Conservation (phyloP, 2,113 vertebrate species). For the Eonycteris spelaea region DNA sequence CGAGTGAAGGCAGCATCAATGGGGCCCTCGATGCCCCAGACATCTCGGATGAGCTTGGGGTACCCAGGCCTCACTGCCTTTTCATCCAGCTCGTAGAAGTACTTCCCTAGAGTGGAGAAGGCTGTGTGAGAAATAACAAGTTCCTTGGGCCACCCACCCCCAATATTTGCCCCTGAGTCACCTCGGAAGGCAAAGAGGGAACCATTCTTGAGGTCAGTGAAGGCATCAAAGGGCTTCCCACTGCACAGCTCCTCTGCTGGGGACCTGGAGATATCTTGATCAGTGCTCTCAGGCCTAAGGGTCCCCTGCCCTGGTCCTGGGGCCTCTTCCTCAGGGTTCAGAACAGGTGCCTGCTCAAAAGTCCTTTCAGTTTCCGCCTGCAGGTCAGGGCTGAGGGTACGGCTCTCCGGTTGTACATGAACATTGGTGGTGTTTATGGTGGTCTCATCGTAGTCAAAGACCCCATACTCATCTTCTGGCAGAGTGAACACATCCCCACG, state of each 20-base stretch:
- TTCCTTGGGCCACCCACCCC: neutral
- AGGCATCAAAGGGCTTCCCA: slow-evolving; percentile 89
- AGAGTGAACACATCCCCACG: slow-evolving; percentile 91
- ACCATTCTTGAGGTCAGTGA: slow-evolving; percentile 94
- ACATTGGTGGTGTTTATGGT: rapidly evolving
- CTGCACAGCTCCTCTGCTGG: slow-evolving; percentile 83
- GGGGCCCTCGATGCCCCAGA: slow-evolving; percentile 94
- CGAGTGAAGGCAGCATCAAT: slow-evolving; percentile 96
- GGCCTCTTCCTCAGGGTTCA: neutral
- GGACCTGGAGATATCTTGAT: neutral
- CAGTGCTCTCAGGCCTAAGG: no score
- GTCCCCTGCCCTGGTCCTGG: rapidly evolving
- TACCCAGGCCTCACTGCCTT: slow-evolving; percentile 87
- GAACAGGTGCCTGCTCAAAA: rapidly evolving
- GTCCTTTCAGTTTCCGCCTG: rapidly evolving
- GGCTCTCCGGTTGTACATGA: rapidly evolving
- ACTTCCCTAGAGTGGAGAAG: slow-evolving; percentile 83
- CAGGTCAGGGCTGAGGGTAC: rapidly evolving
- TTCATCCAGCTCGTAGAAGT: slow-evolving; percentile 92
- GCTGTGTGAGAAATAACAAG: neutral
- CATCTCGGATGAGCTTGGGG: slow-evolving; percentile 92
- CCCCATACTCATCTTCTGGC: slow-evolving; percentile 89
- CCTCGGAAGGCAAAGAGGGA: slow-evolving; percentile 95
- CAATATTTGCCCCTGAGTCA: slow-evolving; percentile 65
- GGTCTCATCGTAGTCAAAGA: neutral